Conservation (phyloP, 2,113 vertebrate species). For the Zosterops hypoxanthus region DNA sequence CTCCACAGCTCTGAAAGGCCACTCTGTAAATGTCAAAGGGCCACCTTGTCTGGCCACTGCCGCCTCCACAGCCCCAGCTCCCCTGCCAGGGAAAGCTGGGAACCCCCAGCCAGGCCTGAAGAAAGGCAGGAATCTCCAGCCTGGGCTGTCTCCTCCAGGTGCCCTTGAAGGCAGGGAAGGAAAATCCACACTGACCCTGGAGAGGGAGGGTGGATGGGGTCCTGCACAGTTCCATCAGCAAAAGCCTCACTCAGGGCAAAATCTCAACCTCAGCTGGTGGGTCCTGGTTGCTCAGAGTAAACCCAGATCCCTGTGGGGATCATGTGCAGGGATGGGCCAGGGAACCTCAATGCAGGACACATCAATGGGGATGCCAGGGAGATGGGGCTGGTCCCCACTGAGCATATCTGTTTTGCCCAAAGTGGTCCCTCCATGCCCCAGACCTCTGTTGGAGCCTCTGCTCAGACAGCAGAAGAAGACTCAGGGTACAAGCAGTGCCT, state of each 20-base stretch:
- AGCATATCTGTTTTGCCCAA: not conserved
- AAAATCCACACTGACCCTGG: not conserved
- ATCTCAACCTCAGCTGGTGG: not conserved
- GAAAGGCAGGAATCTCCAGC: not conserved
- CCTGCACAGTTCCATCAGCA: accelerated
- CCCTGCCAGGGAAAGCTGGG: not conserved
- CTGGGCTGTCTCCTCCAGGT: not conserved
- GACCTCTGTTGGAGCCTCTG: not conserved
- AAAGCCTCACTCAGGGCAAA: not conserved
- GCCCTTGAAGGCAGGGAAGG: not conserved
- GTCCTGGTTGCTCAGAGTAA: not conserved
- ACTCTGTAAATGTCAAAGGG: conserved; percentile 67
- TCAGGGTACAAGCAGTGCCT: not conserved
- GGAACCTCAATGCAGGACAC: accelerated
- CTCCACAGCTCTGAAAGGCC: conserved; percentile 60
- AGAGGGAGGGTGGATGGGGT: not conserved
- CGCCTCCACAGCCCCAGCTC: not conserved
- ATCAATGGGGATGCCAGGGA: not conserved
- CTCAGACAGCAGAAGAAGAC: not conserved
- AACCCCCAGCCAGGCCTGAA: not conserved
- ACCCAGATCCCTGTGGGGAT: not conserved
- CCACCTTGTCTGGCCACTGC: conserved; percentile 26
- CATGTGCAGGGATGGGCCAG: not conserved
- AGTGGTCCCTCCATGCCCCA: not conserved
- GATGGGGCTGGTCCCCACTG: not conserved